Evolutionary conservation across 2,888 invertebrate species (phyloP).

Genomic region (Acanthosepion esculentum): DNA sequence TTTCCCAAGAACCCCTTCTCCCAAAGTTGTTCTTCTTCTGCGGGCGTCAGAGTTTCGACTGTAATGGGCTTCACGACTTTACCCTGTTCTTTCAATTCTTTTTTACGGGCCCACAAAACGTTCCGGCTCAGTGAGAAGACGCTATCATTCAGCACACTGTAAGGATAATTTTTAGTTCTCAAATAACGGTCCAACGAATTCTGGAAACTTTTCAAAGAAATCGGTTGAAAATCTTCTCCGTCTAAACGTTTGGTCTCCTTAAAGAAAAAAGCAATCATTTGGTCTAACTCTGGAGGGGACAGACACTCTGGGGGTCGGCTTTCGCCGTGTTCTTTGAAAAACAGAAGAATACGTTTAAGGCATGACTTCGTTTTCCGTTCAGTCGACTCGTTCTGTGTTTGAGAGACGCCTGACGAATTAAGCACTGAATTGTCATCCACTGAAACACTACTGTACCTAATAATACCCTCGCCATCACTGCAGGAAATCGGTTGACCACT

Average conservation of each 20-base stretch:
- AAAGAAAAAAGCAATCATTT: neutral
- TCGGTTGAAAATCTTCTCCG: neutral
- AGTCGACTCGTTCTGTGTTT: neutral
- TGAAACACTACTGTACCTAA: neutral
- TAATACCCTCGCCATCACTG: neutral
- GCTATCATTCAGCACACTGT: neutral
- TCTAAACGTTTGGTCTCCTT: neutral
- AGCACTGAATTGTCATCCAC: neutral
- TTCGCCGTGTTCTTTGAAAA: neutral
- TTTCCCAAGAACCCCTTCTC: neutral
- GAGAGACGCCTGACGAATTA: neutral
- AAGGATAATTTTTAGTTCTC: neutral
- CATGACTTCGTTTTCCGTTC: neutral
- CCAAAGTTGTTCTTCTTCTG: neutral
- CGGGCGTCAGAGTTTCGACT: neutral
- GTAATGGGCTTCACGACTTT: neutral
- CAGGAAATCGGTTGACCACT: neutral
- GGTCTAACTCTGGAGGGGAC: neutral
- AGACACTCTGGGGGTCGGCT: neutral
- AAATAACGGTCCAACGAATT: neutral
- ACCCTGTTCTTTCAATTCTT: neutral
- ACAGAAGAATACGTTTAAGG: neutral
- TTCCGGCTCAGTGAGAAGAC: neutral
- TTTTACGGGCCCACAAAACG: neutral
- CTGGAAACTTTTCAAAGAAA: neutral